phyloP scores from a whole-genome alignment of 2,113 vertebrate species.

The Planiliza haematocheilus region DNA sequence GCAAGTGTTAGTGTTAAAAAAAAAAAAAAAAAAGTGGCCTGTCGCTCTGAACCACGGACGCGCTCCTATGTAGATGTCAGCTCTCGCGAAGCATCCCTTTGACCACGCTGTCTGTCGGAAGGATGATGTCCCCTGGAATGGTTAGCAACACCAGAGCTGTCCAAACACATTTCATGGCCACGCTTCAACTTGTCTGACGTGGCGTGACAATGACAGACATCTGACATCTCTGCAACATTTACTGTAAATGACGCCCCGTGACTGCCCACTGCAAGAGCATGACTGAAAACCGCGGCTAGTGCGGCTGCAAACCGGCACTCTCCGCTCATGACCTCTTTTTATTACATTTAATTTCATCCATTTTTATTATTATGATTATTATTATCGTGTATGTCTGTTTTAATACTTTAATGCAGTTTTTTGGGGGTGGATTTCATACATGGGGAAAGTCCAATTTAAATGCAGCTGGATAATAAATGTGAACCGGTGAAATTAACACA shows the following conservation, averaged over 20 bases:
- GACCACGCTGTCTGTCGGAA: conserved; percentile 50
- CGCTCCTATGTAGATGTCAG: conserved; percentile 55
- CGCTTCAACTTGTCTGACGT: conserved; percentile 62
- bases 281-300: conserved; percentile 34
- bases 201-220: conserved; percentile 62
- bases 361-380: no score
- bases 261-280: conserved; percentile 45
- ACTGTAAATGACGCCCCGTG: conserved; percentile 59
- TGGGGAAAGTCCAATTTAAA: not conserved
- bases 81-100: conserved; percentile 40
- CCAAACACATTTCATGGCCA: conserved; percentile 69
- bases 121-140: conserved; percentile 69
- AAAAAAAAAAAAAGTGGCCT: conserved; percentile 44
- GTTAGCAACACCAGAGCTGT: conserved; percentile 75
- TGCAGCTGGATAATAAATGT: conserved; percentile 14
- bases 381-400: no score
- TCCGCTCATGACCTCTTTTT: conserved; percentile 18
- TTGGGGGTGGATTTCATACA: no score
- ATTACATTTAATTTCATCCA: conserved; percentile 24
- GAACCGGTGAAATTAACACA: conserved; percentile 46
- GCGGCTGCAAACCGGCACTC: conserved; percentile 16
- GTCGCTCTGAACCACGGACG: conserved; percentile 55
- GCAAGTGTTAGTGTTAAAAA: conserved; percentile 51
- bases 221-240: conserved; percentile 68
- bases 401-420: no score